A percentile compares a stretch with the other conserved stretches of the same genome.
phyloP scores from a whole-genome alignment of 1,140 invertebrate genomes.

The Drosophila paulistorum region DNA sequence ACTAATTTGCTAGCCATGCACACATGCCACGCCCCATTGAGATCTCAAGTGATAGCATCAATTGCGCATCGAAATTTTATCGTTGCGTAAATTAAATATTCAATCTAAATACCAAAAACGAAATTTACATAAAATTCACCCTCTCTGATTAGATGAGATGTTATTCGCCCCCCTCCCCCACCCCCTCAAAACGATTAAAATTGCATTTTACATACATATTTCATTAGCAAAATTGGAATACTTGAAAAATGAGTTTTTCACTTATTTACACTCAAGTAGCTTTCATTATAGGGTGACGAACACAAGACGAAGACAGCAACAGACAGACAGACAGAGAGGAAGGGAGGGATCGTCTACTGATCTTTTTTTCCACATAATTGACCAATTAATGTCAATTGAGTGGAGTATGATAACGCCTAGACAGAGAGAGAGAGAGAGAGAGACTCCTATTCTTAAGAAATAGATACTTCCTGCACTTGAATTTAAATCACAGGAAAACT shows the following conservation, averaged over 20 bases:
- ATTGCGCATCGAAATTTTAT: slow-evolving; percentile 74
- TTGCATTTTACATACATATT: slow-evolving; percentile 35
- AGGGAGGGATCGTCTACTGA: background rate
- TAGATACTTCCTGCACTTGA: slow-evolving; percentile 45
- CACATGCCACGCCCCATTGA: slow-evolving; percentile 52
- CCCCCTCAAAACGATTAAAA: slow-evolving; percentile 3
- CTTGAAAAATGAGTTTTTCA: slow-evolving; percentile 61
- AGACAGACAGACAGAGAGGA: background rate
- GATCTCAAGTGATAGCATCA: slow-evolving; percentile 67
- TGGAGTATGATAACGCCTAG: slow-evolving; percentile 37
- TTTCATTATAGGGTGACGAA: slow-evolving; percentile 12
- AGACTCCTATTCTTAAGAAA: background rate
- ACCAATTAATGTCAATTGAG: slow-evolving; percentile 70
- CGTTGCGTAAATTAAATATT: slow-evolving; percentile 55
- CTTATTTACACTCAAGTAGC: slow-evolving; percentile 73
- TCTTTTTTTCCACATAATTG: slow-evolving; percentile 46
- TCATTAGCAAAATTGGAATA: slow-evolving; percentile 69
- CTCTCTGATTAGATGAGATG: slow-evolving; percentile 31
- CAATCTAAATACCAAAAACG: slow-evolving; percentile 21
- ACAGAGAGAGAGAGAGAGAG: background rate
- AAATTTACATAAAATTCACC: slow-evolving; percentile 47
- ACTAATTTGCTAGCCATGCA: slow-evolving; percentile 40
- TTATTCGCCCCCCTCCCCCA: background rate
- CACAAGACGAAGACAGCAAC: background rate
- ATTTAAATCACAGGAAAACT: slow-evolving; percentile 11